phyloP scores from a whole-genome alignment of 1,140 invertebrate species.

The Aleiodes sp. region DNA sequence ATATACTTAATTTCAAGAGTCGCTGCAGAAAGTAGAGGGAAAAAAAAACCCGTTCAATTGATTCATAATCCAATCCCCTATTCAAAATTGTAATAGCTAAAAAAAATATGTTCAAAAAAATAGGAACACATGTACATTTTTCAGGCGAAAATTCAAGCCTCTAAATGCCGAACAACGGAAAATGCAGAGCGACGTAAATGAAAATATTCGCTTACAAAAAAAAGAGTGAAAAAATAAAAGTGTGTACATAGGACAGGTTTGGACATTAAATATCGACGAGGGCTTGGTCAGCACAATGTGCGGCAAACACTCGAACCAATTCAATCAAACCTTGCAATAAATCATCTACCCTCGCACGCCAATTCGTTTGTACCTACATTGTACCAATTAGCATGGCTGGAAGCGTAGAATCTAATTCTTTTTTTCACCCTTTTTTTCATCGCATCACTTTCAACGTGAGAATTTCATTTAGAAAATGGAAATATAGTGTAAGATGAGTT shows the following conservation, averaged over 20 bases:
- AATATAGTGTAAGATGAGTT: no score
- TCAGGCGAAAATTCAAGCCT: no score
- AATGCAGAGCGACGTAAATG: conserved; percentile 19
- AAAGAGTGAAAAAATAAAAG: conserved; percentile 35
- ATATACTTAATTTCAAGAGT: no score
- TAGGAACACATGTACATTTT: no score
- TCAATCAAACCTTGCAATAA: conserved; percentile 60
- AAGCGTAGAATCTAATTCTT: conserved; percentile 32
- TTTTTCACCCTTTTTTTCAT: conserved; percentile 22
- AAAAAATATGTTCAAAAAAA: no score
- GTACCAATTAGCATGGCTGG: conserved; percentile 53
- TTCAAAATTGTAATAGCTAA: no score
- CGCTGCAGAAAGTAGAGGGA: no score
- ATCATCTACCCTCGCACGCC: conserved; percentile 50
- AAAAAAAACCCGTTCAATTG: no score
- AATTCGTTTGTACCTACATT: conserved; percentile 49
- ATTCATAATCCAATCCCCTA: no score
- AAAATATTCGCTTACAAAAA: conserved; percentile 22
- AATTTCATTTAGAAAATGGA: no score
- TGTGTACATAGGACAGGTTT: conserved; percentile 33
- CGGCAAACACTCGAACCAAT: conserved; percentile 52
- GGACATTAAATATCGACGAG: conserved; percentile 37
- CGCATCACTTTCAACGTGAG: neutral
- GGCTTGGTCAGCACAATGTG: conserved; percentile 8
- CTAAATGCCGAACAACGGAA: neutral